phyloP scores from a whole-genome alignment of 2,797 vertebrate species.

The Muscicapa comitata region DNA sequence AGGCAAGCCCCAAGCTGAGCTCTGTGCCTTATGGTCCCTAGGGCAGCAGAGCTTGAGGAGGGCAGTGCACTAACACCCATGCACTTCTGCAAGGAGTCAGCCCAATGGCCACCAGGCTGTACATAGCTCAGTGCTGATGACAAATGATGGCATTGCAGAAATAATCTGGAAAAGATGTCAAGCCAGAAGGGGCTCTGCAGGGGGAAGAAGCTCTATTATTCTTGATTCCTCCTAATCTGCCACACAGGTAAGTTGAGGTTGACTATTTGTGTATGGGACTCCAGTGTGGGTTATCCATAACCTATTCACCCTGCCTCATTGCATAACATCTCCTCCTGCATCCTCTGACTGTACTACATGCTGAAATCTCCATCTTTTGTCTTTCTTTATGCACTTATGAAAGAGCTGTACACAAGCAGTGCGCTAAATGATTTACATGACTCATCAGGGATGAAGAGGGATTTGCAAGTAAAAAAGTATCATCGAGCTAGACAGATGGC shows the following conservation, averaged over 20 bases:
- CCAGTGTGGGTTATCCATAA: background rate
- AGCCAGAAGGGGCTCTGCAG: background rate
- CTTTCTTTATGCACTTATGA: background rate
- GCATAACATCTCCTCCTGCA: background rate
- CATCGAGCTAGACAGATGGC: slow-evolving; percentile 6
- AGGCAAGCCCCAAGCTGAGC: background rate
- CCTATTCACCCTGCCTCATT: background rate
- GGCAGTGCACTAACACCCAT: background rate
- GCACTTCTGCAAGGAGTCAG: background rate
- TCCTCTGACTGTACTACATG: background rate
- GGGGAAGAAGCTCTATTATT: background rate
- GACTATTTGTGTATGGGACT: background rate
- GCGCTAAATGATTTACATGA: background rate
- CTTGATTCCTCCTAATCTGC: background rate
- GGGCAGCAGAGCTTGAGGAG: background rate
- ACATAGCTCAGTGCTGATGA: background rate
- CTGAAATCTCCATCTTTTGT: background rate
- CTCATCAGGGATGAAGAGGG: slow-evolving; percentile 26
- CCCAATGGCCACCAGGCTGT: accelerated
- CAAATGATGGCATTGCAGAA: background rate
- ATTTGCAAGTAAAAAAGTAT: slow-evolving; percentile 21
- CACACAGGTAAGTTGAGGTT: background rate
- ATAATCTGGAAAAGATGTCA: background rate
- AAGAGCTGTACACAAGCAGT: background rate
- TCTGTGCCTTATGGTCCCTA: background rate